Evolutionary conservation across 2,797 vertebrate genomes (phyloP), one percentile per base, ranked within the genome.

Genomic region (Amazona ochrocephala): DNA sequence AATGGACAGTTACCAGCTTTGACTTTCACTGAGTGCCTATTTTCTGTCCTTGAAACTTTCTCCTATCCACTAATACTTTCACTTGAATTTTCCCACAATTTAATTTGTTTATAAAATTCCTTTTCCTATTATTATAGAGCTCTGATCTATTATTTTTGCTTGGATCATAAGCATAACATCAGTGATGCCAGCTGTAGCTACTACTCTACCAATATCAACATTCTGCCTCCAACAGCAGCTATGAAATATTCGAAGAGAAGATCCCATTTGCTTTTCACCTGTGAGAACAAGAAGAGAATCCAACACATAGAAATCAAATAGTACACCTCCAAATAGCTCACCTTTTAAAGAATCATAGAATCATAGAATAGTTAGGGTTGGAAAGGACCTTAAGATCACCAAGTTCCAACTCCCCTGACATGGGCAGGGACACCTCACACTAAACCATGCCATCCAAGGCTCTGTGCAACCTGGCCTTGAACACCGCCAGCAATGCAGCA

Each of bases 201-300:
- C 84, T 67, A n/a, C 27, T 41, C 48, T 48, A 48, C 18, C 48
- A 60, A 21, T 24, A 58, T 39, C 26, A 60, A 26, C 15, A 73
- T 51, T 65, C 71, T 41, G 10, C 18, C 24, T 61, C 26, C 71
- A 72, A 34, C 30, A 83, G 32, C 11, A 4, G 5, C 37, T 72
- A 8, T 11, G 11, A 83, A 21, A 17, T 34, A 89, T 41, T 68
- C 39, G 8, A 41, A 67, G 32, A 50, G 24, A 45, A 13, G 19
- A 56, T 80, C 62, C 62, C 45, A 34, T 80, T 91, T 93, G 56
- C 51, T 94, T 95, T 90, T 89, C 41, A 61, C 74, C 45, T 78
- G 27, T 58, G 41, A 91, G 48, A 74, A 30, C 78, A 84, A 77
- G 50, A 29, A 72, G 65, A 84, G 77, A 83, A 76, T 77, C 34